Percentiles rank a stretch among this genome's conserved stretches.
Evolutionary conservation across 2,797 vertebrate genomes (phyloP).

Genomic region (Manis crassicaudata): DNA sequence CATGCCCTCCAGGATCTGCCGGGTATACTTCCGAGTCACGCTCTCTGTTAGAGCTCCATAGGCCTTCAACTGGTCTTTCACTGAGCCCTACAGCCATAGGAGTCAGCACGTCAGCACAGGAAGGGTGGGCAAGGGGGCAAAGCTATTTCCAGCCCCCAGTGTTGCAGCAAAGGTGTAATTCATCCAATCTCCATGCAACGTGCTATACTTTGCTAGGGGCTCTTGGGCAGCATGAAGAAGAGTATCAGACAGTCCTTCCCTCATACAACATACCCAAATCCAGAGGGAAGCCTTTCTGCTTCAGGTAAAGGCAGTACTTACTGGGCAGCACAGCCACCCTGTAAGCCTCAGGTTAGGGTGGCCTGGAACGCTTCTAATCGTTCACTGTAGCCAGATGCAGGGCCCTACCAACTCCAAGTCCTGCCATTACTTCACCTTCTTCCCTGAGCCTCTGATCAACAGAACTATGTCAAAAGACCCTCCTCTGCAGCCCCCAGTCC

Average conservation of each 20-base stretch:
- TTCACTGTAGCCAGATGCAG: neutral
- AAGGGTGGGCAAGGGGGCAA: neutral
- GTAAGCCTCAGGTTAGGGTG: neutral
- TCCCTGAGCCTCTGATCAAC: neutral
- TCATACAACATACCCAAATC: neutral
- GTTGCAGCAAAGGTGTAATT: neutral
- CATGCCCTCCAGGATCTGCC: conserved; percentile 98
- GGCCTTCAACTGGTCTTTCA: conserved; percentile 98
- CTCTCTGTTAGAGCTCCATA: conserved; percentile 98
- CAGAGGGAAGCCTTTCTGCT: neutral
- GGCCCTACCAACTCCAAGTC: neutral
- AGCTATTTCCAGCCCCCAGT: neutral
- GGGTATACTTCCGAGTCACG: conserved; percentile 96
- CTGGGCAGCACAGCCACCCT: neutral
- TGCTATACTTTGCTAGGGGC: neutral
- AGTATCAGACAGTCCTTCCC: neutral
- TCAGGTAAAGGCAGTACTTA: neutral
- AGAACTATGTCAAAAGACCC: neutral
- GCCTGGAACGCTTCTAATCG: neutral
- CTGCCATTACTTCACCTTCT: neutral
- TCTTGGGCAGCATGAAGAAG: neutral
- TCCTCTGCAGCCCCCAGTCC: neutral
- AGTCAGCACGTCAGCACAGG: conserved; percentile 4
- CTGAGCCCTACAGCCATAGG: conserved; percentile 91
- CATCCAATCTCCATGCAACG: neutral